Evolutionary conservation across 2,113 vertebrate genomes (phyloP), one percentile per base, ranked within the genome.

Genomic region (Siniperca knerii): DNA sequence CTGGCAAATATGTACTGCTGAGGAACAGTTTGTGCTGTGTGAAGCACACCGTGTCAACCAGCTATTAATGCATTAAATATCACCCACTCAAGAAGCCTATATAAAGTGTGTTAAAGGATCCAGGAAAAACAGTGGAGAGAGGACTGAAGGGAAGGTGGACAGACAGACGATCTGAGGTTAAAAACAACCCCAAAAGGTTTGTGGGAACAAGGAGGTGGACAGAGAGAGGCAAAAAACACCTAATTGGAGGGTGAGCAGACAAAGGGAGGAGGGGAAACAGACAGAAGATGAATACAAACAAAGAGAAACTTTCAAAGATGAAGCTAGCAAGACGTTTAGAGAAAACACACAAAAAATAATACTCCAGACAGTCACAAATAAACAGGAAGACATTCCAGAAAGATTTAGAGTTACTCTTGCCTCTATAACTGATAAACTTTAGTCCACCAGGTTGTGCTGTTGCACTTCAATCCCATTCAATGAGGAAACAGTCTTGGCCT

Each of bases 401-500:
- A 21, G 0, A 54, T 16, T 18, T 0, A 67, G 1, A 67, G 1
- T 35, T 48, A 3, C 23, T 48, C 6, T 52, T 33, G 13, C 13
- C 1, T 21, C 5, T 44, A 0, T 52, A 33, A 0, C 12, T 54
- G 35, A 69, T 10, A 10, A 2, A 16, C 10, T 20, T 54, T 15
- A 15, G 18, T 67, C 94, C 95, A 94, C 84, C 79, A 90, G 94
- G 86, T 61, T 82, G 93, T 77, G 90, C 83, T 95, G 92, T 93
- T 93, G 94, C 74, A 70, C 90, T 93, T 86, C 74, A 73, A 1
- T 58, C 29, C n/a, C 0, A 23, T 57, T 46, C 6, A 52, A 9
- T 0, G 3, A n/a, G n/a, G 57, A 33, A 0, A 40, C 33, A 11
- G 13, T 9, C 35, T 64, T 80, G 62, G 72, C 46, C 42, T 69